These are phyloP conservation scores for Elanus axillaris DNA, from an alignment of 2,113 vertebrate species.

Conservation along the genomic window DNA sequence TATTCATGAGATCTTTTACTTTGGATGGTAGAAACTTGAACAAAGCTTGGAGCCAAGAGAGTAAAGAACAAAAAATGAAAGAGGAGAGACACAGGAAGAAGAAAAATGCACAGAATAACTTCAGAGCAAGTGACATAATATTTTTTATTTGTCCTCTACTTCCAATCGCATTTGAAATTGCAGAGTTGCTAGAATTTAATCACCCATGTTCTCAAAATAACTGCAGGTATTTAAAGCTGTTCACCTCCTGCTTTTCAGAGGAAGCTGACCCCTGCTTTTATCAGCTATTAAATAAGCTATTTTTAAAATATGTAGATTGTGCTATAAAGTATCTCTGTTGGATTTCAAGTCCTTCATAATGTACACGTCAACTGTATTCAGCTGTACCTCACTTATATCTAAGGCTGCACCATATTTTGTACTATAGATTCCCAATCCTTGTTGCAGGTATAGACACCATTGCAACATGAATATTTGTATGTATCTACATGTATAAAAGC, in stretches of 20 bases:
- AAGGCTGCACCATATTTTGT: background rate
- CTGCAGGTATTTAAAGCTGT: slow-evolving; percentile 55
- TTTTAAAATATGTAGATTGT: slow-evolving; percentile 23
- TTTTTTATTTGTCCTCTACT: slow-evolving; percentile 57
- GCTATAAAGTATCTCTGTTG: background rate
- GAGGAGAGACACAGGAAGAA: background rate
- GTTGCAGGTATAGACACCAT: background rate
- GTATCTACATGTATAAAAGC: background rate
- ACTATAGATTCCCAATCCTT: background rate
- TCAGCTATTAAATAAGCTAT: slow-evolving; percentile 55
- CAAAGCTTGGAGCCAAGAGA: background rate
- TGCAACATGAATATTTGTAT: background rate
- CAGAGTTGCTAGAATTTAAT: slow-evolving; percentile 61
- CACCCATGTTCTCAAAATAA: slow-evolving; percentile 54
- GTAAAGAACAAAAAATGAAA: slow-evolving; percentile 22
- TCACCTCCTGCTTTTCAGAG: slow-evolving; percentile 42
- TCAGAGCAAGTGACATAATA: slow-evolving; percentile 14
- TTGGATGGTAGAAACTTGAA: background rate
- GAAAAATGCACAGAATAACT: slow-evolving; percentile 8
- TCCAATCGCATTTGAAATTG: slow-evolving; percentile 57
- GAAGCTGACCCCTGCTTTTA: slow-evolving; percentile 58
- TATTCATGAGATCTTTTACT: background rate
- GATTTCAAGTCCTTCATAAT: background rate
- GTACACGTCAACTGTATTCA: background rate
- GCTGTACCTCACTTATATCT: background rate